Base-by-base conservation (phyloP, 2,797 vertebrate genomes). In the Morelia viridis region DNA sequence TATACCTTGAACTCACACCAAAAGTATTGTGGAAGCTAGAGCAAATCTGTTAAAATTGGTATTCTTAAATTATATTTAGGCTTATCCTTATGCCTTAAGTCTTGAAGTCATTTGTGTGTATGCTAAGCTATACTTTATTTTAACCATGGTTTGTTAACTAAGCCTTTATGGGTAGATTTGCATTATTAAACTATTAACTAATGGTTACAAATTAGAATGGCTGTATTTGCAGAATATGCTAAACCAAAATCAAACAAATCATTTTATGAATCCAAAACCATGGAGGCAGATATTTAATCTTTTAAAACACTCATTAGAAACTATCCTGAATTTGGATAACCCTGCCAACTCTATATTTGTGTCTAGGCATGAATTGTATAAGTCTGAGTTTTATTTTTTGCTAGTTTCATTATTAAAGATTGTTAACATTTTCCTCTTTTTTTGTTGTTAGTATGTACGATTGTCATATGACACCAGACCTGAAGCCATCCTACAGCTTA, bases 391-490 rank as follows among this genome's bases (percentile, higher is more conserved):
- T n/a, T 85, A 53, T 11, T 3, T 12, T 88, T 92, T 92, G 58
- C 19, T 80, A 41, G 13, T 88, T 88, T n/a, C 7, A 28, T 91
- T 93, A 46, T 94, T 93, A 56, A 94, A 95, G 92, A 84, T 31
- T 89, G 56, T 85, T 46, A 90, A 90, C 24, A 56, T 88, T 41
- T 26, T 89, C 57, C 80, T 46, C 85, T 94, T 85, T 41, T n/a
- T 92, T 80, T 90, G 90, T 93, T 93, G 93, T 87, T 96, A 99
- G 99, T 99, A 99, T 97, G 98, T 98, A 92, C 98, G 99, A 91
- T 96, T 99, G 94, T 99, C 99, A 28, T 97, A 99, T 91, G 98
- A 99, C 97, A 98, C 99, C 0, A 98, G 98, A 93, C 98, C 99
- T 24, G 99, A 99, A 97, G 98, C 98, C 95, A 97, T 99, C 96